These are phyloP conservation scores for Frankliniella fusca DNA, from an alignment of 2,888 invertebrate species.

Conservation along the genomic window DNA sequence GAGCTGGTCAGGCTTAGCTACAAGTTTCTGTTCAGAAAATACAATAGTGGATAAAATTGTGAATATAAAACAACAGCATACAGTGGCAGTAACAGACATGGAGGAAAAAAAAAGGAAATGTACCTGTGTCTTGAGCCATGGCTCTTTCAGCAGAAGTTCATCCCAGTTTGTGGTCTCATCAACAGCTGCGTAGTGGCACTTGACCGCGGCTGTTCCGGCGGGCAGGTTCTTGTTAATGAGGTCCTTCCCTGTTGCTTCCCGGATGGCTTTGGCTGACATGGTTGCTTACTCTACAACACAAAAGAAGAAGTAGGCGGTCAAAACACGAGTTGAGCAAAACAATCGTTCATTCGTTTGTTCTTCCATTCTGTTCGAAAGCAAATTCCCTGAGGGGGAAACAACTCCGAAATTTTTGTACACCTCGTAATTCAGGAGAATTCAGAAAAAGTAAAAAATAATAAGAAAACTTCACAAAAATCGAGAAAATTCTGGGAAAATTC, in stretches of 20 bases:
- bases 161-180: slow-evolving; percentile 74
- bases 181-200: slow-evolving; percentile 78
- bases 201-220: slow-evolving; percentile 60
- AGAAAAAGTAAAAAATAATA: too few species aligned
- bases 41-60: too few species aligned
- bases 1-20: slow-evolving; percentile 98
- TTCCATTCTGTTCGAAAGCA: not conserved
- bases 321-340: not conserved
- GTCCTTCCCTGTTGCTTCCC: slow-evolving; percentile 90
- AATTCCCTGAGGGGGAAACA: too few species aligned
- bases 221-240: slow-evolving; percentile 78
- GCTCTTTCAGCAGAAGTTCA: slow-evolving; percentile 67
- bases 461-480: too few species aligned
- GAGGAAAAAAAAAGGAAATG: slow-evolving; percentile 36
- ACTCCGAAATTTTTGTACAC: too few species aligned
- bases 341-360: not conserved
- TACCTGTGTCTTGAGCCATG: slow-evolving; percentile 78
- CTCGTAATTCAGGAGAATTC: too few species aligned
- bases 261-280: slow-evolving; percentile 96
- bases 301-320: not conserved
- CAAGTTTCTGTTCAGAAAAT: slow-evolving; percentile 65
- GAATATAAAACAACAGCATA: too few species aligned
- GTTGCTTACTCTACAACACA: slow-evolving; percentile 39
- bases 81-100: not conserved
- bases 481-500: too few species aligned